These are phyloP conservation scores for Hylaeus anthracinus DNA, from an alignment of 1,140 invertebrate species.

Conservation along the genomic window DNA sequence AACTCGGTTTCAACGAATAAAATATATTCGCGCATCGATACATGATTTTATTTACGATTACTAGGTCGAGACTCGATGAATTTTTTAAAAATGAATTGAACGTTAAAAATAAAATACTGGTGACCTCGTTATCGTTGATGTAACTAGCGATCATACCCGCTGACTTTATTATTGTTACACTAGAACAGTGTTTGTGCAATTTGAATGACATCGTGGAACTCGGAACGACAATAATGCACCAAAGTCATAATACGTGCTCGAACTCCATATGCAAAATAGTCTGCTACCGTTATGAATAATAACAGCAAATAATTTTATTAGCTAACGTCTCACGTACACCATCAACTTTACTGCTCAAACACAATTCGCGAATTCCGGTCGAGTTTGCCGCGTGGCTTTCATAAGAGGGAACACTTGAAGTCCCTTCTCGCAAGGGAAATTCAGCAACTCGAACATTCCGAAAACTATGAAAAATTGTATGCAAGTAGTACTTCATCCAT, in stretches of 20 bases:
- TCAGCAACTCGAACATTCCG: too few species aligned
- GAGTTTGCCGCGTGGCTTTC: background rate
- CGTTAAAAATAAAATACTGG: too few species aligned
- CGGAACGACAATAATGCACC: slow-evolving; percentile 10
- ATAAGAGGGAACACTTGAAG: background rate
- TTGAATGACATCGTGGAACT: background rate
- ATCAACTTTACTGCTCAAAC: background rate
- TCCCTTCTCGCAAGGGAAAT: too few species aligned
- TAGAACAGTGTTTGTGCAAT: background rate
- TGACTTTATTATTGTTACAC: background rate
- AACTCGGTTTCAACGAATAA: too few species aligned
- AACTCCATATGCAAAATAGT: slow-evolving; percentile 20
- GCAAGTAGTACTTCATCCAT: too few species aligned
- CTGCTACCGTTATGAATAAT: background rate
- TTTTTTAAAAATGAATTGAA: too few species aligned
- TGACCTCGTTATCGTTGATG: too few species aligned
- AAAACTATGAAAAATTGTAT: too few species aligned
- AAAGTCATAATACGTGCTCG: slow-evolving; percentile 7
- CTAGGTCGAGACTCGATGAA: too few species aligned
- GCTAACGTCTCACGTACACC: background rate
- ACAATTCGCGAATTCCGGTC: background rate
- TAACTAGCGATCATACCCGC: background rate
- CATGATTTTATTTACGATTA: too few species aligned
- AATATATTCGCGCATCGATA: too few species aligned
- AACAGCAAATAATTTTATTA: slow-evolving; percentile 7